These are phyloP conservation scores for Isichthys henryi DNA, from an alignment of 2,113 vertebrate genomes.

Conservation along the genomic window DNA sequence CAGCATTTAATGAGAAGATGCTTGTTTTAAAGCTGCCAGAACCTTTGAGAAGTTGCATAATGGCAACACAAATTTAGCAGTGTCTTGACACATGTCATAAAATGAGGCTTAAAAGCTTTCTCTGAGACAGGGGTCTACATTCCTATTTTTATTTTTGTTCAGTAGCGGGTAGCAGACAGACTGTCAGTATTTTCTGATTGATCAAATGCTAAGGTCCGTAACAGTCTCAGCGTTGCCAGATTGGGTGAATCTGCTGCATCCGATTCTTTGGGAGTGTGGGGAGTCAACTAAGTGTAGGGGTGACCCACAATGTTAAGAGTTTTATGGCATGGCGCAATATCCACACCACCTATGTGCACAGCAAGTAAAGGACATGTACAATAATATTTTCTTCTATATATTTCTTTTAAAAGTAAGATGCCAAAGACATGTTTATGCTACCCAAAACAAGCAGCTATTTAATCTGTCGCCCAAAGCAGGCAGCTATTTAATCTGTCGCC, in stretches of 20 bases:
- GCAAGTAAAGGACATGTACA: background rate
- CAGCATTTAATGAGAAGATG: background rate
- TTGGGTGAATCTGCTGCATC: background rate
- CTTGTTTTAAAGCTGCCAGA: background rate
- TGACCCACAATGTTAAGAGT: background rate
- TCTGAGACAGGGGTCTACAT: background rate
- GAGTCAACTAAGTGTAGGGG: background rate
- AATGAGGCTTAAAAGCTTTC: background rate
- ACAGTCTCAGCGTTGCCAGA: background rate
- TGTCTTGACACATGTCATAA: background rate
- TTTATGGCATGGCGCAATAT: background rate
- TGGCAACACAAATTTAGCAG: background rate
- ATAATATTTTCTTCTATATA: background rate
- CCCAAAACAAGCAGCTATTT: background rate
- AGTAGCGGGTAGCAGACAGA: background rate
- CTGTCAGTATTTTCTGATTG: background rate
- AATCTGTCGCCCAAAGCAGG: background rate
- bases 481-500: background rate
- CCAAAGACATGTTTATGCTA: background rate
- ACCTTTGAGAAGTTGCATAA: background rate
- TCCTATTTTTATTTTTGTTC: background rate
- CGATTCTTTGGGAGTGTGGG: background rate
- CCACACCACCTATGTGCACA: background rate
- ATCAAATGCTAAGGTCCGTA: background rate
- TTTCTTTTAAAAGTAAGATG: background rate